Evolutionary conservation across 1,140 invertebrate genomes (phyloP).

Genomic region (Conopomorpha cramerella): DNA sequence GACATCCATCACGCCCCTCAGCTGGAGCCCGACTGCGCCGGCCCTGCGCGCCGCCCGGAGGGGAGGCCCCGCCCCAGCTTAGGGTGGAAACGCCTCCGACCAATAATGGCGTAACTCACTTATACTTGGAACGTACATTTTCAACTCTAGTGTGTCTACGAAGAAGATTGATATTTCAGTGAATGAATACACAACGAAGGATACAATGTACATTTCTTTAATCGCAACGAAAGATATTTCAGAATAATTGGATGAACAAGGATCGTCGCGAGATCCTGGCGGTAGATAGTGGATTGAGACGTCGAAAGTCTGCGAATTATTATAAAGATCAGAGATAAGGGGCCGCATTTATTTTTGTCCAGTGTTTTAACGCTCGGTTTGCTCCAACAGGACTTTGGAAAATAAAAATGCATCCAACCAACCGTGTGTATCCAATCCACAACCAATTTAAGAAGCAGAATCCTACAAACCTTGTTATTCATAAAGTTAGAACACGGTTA

Average conservation of each 20-base stretch:
- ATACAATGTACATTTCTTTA: constrained; percentile 38
- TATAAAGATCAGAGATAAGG: constrained; percentile 49
- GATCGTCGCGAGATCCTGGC: constrained; percentile 13
- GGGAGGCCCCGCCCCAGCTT: constrained; percentile 30
- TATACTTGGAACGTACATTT: constrained; percentile 12
- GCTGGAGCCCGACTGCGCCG: constrained; percentile 23
- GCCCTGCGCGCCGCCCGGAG: constrained; percentile 13
- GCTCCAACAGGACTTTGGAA: too few species aligned
- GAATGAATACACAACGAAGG: too few species aligned
- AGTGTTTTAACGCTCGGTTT: too few species aligned
- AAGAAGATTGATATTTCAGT: constrained; percentile 26
- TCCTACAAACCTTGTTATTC: too few species aligned
- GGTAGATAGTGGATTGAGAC: constrained; percentile 33
- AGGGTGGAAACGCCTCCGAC: constrained; percentile 7
- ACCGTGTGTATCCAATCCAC: too few species aligned
- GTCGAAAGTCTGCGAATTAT: constrained; percentile 45
- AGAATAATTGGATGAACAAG: constrained; percentile 33
- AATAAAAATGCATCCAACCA: too few species aligned
- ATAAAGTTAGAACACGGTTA: too few species aligned
- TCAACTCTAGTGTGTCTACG: constrained; percentile 15
- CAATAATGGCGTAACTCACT: constrained; percentile 8
- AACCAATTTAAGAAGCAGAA: too few species aligned
- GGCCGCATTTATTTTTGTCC: too few species aligned
- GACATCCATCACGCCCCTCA: constrained; percentile 50
- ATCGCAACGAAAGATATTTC: constrained; percentile 40